A percentile compares a stretch with the other conserved stretches of the same genome.
Conservation (phyloP, 1,140 invertebrate genomes). For the Eriocheir sinensis region DNA sequence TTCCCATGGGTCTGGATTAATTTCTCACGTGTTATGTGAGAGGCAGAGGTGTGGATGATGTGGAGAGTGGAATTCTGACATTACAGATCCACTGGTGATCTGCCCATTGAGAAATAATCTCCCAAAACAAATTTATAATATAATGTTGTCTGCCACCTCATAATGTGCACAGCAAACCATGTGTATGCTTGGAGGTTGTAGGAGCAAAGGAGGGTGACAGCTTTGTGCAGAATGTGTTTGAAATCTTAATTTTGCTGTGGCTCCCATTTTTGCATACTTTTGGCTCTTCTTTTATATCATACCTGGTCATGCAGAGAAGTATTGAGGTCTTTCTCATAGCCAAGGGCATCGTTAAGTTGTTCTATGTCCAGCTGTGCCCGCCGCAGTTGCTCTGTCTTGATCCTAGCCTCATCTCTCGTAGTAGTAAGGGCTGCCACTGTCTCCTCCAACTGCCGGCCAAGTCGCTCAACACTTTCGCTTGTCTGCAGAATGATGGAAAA, state of each 20-base stretch:
- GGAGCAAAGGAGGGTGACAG: too few species aligned
- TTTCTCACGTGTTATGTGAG: too few species aligned
- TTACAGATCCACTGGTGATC: too few species aligned
- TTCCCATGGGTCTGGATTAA: too few species aligned
- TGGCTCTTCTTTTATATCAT: not conserved
- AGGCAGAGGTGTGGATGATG: too few species aligned
- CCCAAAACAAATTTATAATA: too few species aligned
- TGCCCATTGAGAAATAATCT: too few species aligned
- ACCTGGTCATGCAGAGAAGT: conserved; percentile 64
- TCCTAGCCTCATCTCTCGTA: conserved; percentile 28
- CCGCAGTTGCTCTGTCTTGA: conserved; percentile 51
- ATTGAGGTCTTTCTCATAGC: conserved; percentile 66
- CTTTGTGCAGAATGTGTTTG: too few species aligned
- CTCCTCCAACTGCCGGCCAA: conserved; percentile 58
- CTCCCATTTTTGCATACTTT: not conserved
- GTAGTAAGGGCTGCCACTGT: conserved; percentile 61
- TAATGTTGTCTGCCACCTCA: too few species aligned
- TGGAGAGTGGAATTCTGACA: too few species aligned
- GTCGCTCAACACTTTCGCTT: conserved; percentile 64
- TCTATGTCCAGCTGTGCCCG: conserved; percentile 39
- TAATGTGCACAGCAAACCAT: too few species aligned
- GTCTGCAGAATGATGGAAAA: not conserved
- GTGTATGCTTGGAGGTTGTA: too few species aligned
- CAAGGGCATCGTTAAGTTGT: conserved; percentile 55
- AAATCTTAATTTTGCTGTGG: not conserved